A percentile compares a stretch with the other conserved stretches of the same genome.
These are phyloP conservation scores for Aporrectodea caliginosa DNA, from an alignment of 1,140 invertebrate genomes.

Conservation along the genomic window DNA sequence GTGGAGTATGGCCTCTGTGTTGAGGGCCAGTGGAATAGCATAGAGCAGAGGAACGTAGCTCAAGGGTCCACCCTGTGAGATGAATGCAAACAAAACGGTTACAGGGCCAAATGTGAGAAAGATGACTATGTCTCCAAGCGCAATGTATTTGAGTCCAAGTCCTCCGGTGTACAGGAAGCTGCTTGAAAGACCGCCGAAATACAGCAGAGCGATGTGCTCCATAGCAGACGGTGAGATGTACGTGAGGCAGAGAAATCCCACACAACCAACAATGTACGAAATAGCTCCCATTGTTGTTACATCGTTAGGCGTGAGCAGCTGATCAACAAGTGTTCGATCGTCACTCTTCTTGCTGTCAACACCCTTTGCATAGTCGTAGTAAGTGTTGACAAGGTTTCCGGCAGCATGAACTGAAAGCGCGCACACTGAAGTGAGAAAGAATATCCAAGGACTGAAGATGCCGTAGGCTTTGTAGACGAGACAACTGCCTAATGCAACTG, in stretches of 20 bases:
- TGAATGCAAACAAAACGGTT: conserved; percentile 87
- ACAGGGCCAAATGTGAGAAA: conserved; percentile 90
- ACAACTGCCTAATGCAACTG: conserved; percentile 78
- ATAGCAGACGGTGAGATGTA: conserved; percentile 80
- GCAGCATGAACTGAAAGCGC: conserved; percentile 88
- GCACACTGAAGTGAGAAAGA: conserved; percentile 76
- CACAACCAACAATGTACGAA: conserved; percentile 78
- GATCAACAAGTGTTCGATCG: conserved; percentile 86
- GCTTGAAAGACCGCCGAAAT: conserved; percentile 93
- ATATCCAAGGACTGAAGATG: conserved; percentile 72
- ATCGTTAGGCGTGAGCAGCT: conserved; percentile 78
- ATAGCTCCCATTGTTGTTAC: conserved; percentile 80
- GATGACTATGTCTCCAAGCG: conserved; percentile 81
- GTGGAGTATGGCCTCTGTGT: conserved; percentile 90
- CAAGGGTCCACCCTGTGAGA: conserved; percentile 81
- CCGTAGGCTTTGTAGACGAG: conserved; percentile 72
- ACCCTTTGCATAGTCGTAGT: conserved; percentile 88
- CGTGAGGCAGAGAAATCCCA: conserved; percentile 78
- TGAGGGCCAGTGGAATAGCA: conserved; percentile 85
- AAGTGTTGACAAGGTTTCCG: conserved; percentile 94
- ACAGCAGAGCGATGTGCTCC: conserved; percentile 88
- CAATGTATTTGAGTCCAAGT: conserved; percentile 85
- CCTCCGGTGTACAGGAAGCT: conserved; percentile 73
- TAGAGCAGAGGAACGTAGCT: conserved; percentile 69
- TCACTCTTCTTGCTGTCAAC: conserved; percentile 83